These are phyloP conservation scores for Ctenopoma multispine DNA, from an alignment of 2,797 vertebrate genomes.

Conservation along the genomic window DNA sequence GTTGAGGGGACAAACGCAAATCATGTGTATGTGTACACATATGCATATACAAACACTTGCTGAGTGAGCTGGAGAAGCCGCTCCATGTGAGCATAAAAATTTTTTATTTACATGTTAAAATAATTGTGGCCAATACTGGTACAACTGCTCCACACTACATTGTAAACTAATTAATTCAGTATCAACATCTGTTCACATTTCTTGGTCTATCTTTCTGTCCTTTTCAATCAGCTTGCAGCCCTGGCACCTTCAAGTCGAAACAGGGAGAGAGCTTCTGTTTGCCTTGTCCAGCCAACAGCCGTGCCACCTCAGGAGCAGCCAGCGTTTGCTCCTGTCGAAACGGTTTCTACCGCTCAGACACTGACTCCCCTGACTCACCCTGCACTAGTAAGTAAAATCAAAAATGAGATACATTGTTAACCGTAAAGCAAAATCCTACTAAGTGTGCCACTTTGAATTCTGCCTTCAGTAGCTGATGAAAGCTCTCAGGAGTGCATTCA, in stretches of 20 bases:
- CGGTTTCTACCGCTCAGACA: slow-evolving; percentile 93
- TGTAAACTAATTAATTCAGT: neutral
- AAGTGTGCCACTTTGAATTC: slow-evolving; percentile 34
- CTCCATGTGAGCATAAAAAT: neutral
- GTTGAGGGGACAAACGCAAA: slow-evolving; percentile 26
- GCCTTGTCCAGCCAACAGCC: slow-evolving; percentile 93
- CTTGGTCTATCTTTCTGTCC: slow-evolving; percentile 9
- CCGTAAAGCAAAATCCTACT: slow-evolving; percentile 16
- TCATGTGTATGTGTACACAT: slow-evolving; percentile 10
- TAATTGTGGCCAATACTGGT: neutral
- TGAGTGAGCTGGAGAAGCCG: too few species aligned
- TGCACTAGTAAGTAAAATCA: slow-evolving; percentile 90
- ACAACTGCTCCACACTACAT: neutral
- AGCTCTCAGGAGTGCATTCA: slow-evolving; percentile 42
- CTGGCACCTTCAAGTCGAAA: slow-evolving; percentile 94
- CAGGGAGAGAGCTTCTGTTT: slow-evolving; percentile 92
- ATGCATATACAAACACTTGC: slow-evolving; percentile 12
- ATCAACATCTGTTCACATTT: slow-evolving; percentile 1
- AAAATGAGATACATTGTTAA: neutral
- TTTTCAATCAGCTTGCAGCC: slow-evolving; percentile 87
- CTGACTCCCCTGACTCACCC: slow-evolving; percentile 88
- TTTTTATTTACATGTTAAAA: too few species aligned
- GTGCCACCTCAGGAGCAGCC: slow-evolving; percentile 89
- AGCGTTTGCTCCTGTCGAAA: slow-evolving; percentile 91
- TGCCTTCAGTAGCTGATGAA: slow-evolving; percentile 49